Conservation (phyloP, 1,140 invertebrate genomes). For the Heliconius melpomene region DNA sequence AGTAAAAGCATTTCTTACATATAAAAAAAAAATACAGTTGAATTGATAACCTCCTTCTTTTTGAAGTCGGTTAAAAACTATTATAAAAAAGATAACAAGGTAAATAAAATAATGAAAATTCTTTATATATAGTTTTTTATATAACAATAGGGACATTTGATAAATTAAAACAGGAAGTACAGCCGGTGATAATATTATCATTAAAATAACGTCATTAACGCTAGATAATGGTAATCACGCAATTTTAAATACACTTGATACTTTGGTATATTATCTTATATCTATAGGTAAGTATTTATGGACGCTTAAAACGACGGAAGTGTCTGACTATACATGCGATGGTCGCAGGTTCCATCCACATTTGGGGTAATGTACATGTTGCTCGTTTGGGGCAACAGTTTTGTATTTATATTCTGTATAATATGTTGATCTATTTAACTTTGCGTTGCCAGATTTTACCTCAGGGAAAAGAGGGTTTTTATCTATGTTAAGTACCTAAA, state of each 20-base stretch:
- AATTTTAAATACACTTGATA: background rate
- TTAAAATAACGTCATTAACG: background rate
- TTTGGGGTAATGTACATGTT: background rate
- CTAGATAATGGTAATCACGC: background rate
- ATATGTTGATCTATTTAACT: no score
- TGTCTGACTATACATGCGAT: background rate
- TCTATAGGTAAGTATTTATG: background rate
- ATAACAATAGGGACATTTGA: background rate
- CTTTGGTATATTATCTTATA: background rate
- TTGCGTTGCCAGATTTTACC: no score
- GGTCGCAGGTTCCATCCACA: background rate
- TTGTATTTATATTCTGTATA: no score
- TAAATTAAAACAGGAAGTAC: constrained; percentile 4
- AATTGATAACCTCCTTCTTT: no score
- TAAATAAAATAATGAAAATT: background rate
- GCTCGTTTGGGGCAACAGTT: no score
- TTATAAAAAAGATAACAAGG: background rate
- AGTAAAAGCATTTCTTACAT: no score
- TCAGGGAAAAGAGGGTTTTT: no score
- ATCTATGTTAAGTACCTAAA: no score
- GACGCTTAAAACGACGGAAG: no score
- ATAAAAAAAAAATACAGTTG: no score
- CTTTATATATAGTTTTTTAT: background rate
- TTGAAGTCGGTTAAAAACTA: no score
- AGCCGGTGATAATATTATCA: background rate